phyloP scores from a whole-genome alignment of 2,797 vertebrate genomes.

The Tapera naevia region DNA sequence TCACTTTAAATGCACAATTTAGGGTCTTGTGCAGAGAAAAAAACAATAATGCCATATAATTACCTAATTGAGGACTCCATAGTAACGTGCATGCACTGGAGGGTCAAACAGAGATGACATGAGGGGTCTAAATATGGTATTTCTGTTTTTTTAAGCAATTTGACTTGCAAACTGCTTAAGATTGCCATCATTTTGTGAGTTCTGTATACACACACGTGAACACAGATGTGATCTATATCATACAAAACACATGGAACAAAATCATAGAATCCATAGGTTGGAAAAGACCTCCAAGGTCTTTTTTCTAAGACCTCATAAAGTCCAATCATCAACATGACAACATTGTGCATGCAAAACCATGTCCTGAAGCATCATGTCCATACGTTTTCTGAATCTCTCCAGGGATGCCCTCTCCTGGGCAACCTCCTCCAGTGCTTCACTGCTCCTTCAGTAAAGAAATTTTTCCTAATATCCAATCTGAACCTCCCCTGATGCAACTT shows the following conservation, averaged over 20 bases:
- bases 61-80: neutral
- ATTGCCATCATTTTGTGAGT: neutral
- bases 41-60: neutral
- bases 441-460: too few relatives aligned
- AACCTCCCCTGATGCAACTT: too few relatives aligned
- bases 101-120: neutral
- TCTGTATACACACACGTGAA: neutral
- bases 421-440: too few relatives aligned
- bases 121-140: neutral
- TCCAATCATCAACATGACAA: too few relatives aligned
- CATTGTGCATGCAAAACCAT: too few relatives aligned
- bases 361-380: too few relatives aligned
- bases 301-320: too few relatives aligned
- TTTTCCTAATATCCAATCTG: too few relatives aligned
- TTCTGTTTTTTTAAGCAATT: neutral
- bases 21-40: neutral
- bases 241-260: neutral
- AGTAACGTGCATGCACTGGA: neutral
- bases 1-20: neutral
- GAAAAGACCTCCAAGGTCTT: too few relatives aligned
- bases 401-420: too few relatives aligned
- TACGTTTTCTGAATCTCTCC: too few relatives aligned
- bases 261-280: too few relatives aligned
- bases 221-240: accelerated
- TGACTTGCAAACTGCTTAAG: neutral